These are phyloP conservation scores for Thalassaphorura encarpata DNA, from an alignment of 1,140 invertebrate species.

Conservation along the genomic window DNA sequence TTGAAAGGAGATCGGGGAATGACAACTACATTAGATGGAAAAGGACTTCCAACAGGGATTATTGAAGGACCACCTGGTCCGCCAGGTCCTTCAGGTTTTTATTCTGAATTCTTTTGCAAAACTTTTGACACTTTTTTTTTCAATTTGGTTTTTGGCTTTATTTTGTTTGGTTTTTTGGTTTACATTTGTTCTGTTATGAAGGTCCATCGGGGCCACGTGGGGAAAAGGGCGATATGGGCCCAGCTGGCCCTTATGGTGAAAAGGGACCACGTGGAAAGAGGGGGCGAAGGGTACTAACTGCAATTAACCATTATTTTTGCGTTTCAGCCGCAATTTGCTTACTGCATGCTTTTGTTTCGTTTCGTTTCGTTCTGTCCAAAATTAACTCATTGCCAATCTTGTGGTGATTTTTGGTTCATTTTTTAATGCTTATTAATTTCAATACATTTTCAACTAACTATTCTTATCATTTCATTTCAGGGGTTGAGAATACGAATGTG, in stretches of 20 bases:
- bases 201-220: constrained; percentile 58
- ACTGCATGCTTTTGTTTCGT: not conserved
- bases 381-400: not conserved
- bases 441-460: not conserved
- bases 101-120: constrained; percentile 6
- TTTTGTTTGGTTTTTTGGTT: constrained; percentile 4
- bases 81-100: constrained; percentile 74
- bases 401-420: too few relatives aligned
- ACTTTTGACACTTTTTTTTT: constrained; percentile 3
- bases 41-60: constrained; percentile 79
- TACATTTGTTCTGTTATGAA: constrained; percentile 45
- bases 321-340: not conserved
- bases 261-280: constrained; percentile 68
- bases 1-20: constrained; percentile 81
- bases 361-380: not conserved
- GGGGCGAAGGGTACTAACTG: constrained; percentile 67
- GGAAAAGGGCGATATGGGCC: constrained; percentile 62
- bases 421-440: not conserved
- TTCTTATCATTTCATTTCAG: not conserved
- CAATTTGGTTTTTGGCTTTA: constrained; percentile 12
- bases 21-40: constrained; percentile 78
- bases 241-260: constrained; percentile 59
- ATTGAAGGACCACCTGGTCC: constrained; percentile 88
- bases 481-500: not conserved
- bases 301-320: constrained; percentile 15